phyloP scores from a whole-genome alignment of 2,888 invertebrate genomes.

The Hyposoter didymator region DNA sequence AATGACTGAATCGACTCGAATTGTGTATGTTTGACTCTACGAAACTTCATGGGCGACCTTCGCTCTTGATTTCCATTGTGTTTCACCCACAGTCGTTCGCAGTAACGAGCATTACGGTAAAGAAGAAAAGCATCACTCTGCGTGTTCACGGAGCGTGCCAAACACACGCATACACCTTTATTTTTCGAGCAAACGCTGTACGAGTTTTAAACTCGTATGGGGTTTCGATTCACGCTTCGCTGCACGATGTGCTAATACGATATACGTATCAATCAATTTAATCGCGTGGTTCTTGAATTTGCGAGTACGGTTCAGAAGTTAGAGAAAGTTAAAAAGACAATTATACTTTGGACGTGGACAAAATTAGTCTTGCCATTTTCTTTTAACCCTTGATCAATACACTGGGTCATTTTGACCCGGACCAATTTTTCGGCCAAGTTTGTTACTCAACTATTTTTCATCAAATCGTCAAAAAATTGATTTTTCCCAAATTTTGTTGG shows the following conservation, averaged over 20 bases:
- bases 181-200: constrained; percentile 19
- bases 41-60: constrained; percentile 38
- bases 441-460: too few relatives aligned
- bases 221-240: constrained; percentile 4
- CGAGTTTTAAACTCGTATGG: constrained; percentile 9
- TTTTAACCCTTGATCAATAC: neutral
- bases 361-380: neutral
- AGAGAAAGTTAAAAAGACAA: constrained; percentile 13
- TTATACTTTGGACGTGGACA: neutral
- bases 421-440: neutral
- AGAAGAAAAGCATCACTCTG: constrained; percentile 49
- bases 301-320: constrained; percentile 12
- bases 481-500: too few relatives aligned
- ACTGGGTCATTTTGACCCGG: too few relatives aligned
- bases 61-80: constrained; percentile 61
- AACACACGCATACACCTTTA: constrained; percentile 13
- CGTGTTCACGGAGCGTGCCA: constrained; percentile 40
- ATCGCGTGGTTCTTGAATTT: neutral
- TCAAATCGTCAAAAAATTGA: too few relatives aligned
- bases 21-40: neutral
- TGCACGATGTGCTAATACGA: constrained; percentile 22
- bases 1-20: neutral
- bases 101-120: constrained; percentile 74
- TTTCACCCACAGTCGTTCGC: constrained; percentile 70
- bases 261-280: constrained; percentile 13